These are phyloP conservation scores for Penaeus japonicus DNA, from an alignment of 1,140 invertebrate species.

Conservation along the genomic window DNA sequence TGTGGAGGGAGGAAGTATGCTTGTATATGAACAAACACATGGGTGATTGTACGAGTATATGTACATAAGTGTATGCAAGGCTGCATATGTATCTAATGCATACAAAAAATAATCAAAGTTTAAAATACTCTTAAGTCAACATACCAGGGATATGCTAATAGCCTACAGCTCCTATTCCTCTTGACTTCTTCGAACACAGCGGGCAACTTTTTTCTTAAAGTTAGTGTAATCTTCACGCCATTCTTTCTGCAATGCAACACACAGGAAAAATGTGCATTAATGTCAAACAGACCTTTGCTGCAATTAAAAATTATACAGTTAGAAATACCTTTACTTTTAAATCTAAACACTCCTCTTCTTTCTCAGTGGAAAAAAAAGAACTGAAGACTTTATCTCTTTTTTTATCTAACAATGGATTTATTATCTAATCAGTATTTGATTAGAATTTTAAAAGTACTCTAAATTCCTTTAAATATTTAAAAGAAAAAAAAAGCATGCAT, in stretches of 20 bases:
- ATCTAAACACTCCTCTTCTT: too few species aligned
- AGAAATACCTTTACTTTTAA: too few species aligned
- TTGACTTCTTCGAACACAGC: conserved; percentile 98
- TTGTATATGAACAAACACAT: too few species aligned
- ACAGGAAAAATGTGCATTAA: neutral
- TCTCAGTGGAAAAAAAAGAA: too few species aligned
- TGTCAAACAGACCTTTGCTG: neutral
- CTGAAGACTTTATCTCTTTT: too few species aligned
- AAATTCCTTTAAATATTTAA: too few species aligned
- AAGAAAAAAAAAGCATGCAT: too few species aligned
- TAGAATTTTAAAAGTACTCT: too few species aligned
- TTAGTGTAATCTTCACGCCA: conserved; percentile 96
- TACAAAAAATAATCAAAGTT: neutral
- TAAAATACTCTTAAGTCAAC: neutral
- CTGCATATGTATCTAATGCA: neutral
- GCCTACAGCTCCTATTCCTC: conserved; percentile 72
- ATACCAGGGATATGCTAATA: conserved; percentile 49
- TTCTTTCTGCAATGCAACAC: conserved; percentile 84
- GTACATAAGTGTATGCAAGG: neutral
- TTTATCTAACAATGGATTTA: too few species aligned
- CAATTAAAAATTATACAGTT: neutral
- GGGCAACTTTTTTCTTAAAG: conserved; percentile 97
- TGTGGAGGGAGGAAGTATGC: too few species aligned
- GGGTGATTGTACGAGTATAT: too few species aligned
- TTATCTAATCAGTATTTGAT: too few species aligned